Evolutionary conservation across 2,113 vertebrate species (phyloP), one percentile per base, ranked within the genome.

Genomic region (Epinephelus lanceolatus): DNA sequence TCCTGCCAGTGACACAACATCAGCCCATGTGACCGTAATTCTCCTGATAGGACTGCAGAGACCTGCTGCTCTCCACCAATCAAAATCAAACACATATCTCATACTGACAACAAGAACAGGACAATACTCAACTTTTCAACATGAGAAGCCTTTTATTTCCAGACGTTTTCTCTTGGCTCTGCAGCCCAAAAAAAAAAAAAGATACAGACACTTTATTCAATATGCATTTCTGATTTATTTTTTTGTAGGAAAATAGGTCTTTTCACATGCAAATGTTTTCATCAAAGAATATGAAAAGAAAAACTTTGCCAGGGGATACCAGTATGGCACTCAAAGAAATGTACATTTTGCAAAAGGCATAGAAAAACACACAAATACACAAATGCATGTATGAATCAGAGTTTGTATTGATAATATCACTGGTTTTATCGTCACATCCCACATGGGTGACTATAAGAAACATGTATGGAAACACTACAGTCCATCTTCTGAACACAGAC

Each of bases 241-340:
- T 94, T 88, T 56, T 95, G 1, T 51, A 94, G 65, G 57, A 95
- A 95, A 95, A 94, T 95, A 95, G 66, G 30, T 77, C 79, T 93
- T 89, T 93, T 90, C 78, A 91, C 94, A 94, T 95, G 94, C 93
- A 92, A 81, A 63, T 77, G 53, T 86, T 72, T 90, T 85, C 7
- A 42, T 90, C 62, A 71, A 80, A 84, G 80, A 80, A 87, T 90
- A 78, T 86, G 81, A 91, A 90, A 93, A 90, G 30, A 30, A 65
- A 62, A 79, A 78, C n/a, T 77, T 84, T 52, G 71, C 79, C 61
- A 76, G 76, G 84, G 82, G 73, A 89, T 57, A 92, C 82, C 88
- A 91, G 77, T 89, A 81, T 89, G 85, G 80, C 84, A 90, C 78
- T 90, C 73, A 88, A 90, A 92, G 59, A 93, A 88, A 89, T 75